Percentiles rank a stretch among this genome's conserved stretches.
Conservation (phyloP, 2,113 vertebrate genomes). For the Vidua macroura region DNA sequence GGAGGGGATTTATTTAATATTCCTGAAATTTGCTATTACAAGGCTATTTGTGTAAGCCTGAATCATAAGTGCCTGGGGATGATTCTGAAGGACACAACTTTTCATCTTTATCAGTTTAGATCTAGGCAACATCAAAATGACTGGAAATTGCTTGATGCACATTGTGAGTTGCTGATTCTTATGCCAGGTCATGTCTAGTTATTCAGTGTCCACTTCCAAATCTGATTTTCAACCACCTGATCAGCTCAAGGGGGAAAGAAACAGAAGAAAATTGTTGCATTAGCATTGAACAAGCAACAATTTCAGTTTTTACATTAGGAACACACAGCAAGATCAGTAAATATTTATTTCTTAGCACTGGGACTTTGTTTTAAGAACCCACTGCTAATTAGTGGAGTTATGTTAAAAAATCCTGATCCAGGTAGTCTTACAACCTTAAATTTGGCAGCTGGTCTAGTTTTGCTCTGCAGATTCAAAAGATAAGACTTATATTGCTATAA, state of each 20-base stretch:
- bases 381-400: background rate
- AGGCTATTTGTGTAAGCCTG: background rate
- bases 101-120: background rate
- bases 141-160: background rate
- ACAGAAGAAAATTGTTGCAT: no score
- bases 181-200: background rate
- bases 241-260: background rate
- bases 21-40: background rate
- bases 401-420: background rate
- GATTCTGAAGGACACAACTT: background rate
- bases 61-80: background rate
- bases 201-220: background rate
- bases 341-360: background rate
- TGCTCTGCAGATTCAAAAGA: background rate
- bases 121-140: background rate
- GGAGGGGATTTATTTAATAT: background rate
- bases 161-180: background rate
- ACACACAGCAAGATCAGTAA: background rate
- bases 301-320: background rate
- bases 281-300: background rate
- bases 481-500: background rate
- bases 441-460: background rate
- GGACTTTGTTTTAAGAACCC: background rate
- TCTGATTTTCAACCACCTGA: rapidly evolving
- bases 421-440: background rate